phyloP scores from a whole-genome alignment of 2,113 vertebrate species.

The Ciconia boyciana region DNA sequence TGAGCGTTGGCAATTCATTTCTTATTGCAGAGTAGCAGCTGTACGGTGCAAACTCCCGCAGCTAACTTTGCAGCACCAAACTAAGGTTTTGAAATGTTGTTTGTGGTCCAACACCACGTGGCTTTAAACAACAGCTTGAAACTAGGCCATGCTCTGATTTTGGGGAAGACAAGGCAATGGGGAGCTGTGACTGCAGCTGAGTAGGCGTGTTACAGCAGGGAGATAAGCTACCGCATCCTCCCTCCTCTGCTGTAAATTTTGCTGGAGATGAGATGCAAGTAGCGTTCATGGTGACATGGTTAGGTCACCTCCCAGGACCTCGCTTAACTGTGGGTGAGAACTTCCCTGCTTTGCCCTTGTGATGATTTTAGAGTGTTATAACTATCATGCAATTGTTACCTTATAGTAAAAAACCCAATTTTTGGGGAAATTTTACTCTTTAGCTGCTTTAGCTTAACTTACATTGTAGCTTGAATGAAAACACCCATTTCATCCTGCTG shows the following conservation, averaged over 20 bases:
- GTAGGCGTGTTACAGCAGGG: not conserved
- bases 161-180: not conserved
- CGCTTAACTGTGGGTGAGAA: not conserved
- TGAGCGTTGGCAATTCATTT: not conserved
- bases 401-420: not conserved
- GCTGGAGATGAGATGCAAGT: not conserved
- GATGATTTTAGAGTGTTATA: not conserved
- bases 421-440: not conserved
- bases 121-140: not conserved
- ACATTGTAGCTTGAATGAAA: not conserved
- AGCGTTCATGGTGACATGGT: accelerated
- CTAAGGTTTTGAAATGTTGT: not conserved
- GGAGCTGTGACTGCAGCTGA: not conserved
- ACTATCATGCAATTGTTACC: not conserved
- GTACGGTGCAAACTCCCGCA: accelerated
- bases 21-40: not conserved
- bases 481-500: not conserved
- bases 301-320: not conserved
- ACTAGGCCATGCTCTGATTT: not conserved
- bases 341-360: not conserved
- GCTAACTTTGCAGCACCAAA: not conserved
- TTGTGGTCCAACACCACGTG: not conserved
- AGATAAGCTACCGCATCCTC: not conserved
- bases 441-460: not conserved
- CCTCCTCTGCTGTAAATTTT: not conserved